A percentile compares a stretch with the other conserved stretches of the same genome.
These are phyloP conservation scores for Lepidocolaptes lacrymiger DNA, from an alignment of 2,797 vertebrate genomes.

Conservation along the genomic window DNA sequence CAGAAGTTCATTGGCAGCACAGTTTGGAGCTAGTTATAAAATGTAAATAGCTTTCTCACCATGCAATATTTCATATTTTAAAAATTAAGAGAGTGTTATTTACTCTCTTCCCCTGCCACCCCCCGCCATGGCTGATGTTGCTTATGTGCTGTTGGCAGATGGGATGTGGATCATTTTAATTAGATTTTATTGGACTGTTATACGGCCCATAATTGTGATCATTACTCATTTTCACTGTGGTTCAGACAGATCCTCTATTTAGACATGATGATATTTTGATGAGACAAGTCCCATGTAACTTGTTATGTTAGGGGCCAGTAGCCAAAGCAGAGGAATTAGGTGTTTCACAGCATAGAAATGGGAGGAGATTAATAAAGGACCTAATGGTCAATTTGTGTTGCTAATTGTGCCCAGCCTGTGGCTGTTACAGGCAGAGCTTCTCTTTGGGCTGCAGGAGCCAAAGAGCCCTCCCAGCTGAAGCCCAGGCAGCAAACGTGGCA, in stretches of 20 bases:
- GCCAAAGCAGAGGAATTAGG: slow-evolving; percentile 33
- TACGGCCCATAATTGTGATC: slow-evolving; percentile 80
- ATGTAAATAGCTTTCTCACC: slow-evolving; percentile 27
- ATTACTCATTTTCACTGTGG: slow-evolving; percentile 83
- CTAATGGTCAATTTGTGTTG: not conserved
- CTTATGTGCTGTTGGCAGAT: slow-evolving; percentile 77
- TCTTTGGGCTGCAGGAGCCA: not conserved
- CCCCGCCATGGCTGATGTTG: slow-evolving; percentile 55
- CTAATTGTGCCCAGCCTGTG: slow-evolving; percentile 6
- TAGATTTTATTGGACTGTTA: slow-evolving; percentile 85
- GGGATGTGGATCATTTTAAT: slow-evolving; percentile 85
- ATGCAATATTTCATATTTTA: slow-evolving; percentile 67
- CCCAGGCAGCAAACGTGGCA: not conserved
- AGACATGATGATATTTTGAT: slow-evolving; percentile 79
- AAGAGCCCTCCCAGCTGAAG: not conserved
- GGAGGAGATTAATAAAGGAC: slow-evolving; percentile 2
- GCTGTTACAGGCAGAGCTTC: not conserved
- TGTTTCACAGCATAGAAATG: not conserved
- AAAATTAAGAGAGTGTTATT: slow-evolving; percentile 59
- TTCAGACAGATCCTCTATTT: slow-evolving; percentile 76
- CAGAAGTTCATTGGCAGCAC: not conserved
- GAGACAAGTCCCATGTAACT: slow-evolving; percentile 71
- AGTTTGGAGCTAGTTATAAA: slow-evolving; percentile 36
- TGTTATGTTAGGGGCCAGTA: slow-evolving; percentile 48
- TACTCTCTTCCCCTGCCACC: slow-evolving; percentile 57